Evolutionary conservation across 2,888 invertebrate species (phyloP).

Genomic region (Microplitis deprimator): DNA sequence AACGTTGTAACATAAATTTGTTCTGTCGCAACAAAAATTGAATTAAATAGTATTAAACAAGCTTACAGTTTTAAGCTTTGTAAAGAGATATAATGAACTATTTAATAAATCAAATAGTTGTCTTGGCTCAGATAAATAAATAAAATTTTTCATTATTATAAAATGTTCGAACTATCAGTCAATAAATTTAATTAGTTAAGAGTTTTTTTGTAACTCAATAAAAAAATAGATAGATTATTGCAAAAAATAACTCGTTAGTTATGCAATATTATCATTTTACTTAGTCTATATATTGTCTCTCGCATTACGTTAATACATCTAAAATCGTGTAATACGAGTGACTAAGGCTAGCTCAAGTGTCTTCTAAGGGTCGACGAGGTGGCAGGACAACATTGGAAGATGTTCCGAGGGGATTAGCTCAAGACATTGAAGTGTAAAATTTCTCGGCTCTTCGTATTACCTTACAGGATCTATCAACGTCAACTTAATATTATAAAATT

Average conservation of each 20-base stretch:
- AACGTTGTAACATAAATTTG: background rate
- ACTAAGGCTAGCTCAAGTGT: background rate
- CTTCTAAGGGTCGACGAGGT: slow-evolving; percentile 3
- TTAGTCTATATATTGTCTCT: background rate
- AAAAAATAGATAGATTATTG: background rate
- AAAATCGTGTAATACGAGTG: slow-evolving; percentile 30
- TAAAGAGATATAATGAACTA: background rate
- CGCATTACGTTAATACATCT: slow-evolving; percentile 22
- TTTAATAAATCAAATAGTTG: background rate
- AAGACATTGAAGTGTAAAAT: slow-evolving; percentile 31
- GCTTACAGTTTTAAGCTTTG: background rate
- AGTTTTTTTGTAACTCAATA: background rate
- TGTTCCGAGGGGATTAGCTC: slow-evolving; percentile 33
- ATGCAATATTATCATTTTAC: background rate
- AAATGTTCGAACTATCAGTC: background rate
- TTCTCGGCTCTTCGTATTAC: slow-evolving; percentile 21
- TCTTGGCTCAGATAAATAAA: background rate
- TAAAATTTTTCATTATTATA: background rate
- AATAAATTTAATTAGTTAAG: slow-evolving; percentile 22
- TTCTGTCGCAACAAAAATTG: background rate
- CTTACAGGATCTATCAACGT: slow-evolving; percentile 17
- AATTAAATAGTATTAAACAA: background rate
- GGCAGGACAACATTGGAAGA: slow-evolving; percentile 37
- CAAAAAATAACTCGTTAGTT: background rate
- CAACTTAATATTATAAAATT: background rate